Base-by-base conservation (phyloP, 2,888 invertebrate species). In the Mesoligia furuncula region DNA sequence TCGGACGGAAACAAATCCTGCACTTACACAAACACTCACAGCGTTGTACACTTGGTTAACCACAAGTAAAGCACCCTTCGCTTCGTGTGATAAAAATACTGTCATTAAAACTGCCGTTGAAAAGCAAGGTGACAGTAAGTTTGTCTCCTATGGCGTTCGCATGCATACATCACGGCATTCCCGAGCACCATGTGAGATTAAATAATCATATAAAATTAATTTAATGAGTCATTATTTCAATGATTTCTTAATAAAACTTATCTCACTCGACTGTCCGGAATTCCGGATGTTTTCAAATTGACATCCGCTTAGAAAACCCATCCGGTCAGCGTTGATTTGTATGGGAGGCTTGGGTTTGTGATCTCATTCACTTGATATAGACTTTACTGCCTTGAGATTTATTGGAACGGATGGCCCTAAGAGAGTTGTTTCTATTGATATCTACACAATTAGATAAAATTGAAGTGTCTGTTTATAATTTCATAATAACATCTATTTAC, bases 231-330 rank as follows among this genome's bases (percentile, higher is more conserved):
- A 85, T 39, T 20, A 9, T 15, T 48, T 69, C 45, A 39, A 73
- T 67, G 48, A 67, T 67, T 67, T 85, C 65, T 36, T 71, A n/a
- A n/a, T 54, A 0, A 78, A 45, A 51, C 24, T 42, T 81, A 68
- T 36, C 39, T 48, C 27, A 68, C 2, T 27, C 8, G 17, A 2
- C 36, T n/a, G 31, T 13, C 24, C 48, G 67, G 67, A 31, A 71
- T 54, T 69, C 73, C 83, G 79, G 79, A 78, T 59, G 61, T 77
- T 70, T 85, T 45, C 13, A 39, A 65, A 45, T 62, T 57, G 15
- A 61, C 24, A 65, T 77, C 78, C 68, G 79, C 13, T 6, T n/a
- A 65, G 59, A 78, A 85, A 85, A 71, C 83, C 74, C 77, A 31
- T 39, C 48, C 70, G 70, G 62, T 77, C 39, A 51, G 13, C 17